Evolutionary conservation across 2,888 invertebrate species (phyloP).

Genomic region (Opisthograptis luteolata): DNA sequence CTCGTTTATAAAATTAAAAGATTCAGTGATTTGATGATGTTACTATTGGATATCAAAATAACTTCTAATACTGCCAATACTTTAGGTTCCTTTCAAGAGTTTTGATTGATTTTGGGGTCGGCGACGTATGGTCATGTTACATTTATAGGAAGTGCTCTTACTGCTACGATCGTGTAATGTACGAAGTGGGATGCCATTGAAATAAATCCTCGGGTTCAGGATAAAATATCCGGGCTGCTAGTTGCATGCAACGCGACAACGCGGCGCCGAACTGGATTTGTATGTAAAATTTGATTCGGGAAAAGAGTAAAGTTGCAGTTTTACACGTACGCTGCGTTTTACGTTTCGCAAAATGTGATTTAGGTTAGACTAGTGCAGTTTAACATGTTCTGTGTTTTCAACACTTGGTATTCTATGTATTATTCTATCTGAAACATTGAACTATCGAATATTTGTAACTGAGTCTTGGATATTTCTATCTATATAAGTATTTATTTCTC

Average conservation of each 20-base stretch:
- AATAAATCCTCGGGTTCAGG: conserved; percentile 52
- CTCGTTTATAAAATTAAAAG: no score
- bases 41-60: no score
- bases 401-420: no score
- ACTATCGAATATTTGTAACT: no score
- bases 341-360: conserved; percentile 46
- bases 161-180: conserved; percentile 30
- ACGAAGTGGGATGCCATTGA: conserved; percentile 45
- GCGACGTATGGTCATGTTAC: neutral
- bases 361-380: conserved; percentile 43
- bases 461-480: no score
- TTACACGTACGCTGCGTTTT: conserved; percentile 20
- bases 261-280: conserved; percentile 59
- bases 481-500: no score
- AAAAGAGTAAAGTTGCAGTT: conserved; percentile 48
- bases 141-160: conserved; percentile 26
- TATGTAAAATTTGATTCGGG: conserved; percentile 54
- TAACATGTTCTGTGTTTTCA: no score
- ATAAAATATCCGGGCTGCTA: conserved; percentile 49
- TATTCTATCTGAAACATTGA: no score
- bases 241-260: conserved; percentile 51
- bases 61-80: no score
- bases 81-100: no score
- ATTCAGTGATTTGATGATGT: no score
- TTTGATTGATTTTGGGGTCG: no score